phyloP scores from a whole-genome alignment of 2,113 vertebrate species.

The Petroica traversi region DNA sequence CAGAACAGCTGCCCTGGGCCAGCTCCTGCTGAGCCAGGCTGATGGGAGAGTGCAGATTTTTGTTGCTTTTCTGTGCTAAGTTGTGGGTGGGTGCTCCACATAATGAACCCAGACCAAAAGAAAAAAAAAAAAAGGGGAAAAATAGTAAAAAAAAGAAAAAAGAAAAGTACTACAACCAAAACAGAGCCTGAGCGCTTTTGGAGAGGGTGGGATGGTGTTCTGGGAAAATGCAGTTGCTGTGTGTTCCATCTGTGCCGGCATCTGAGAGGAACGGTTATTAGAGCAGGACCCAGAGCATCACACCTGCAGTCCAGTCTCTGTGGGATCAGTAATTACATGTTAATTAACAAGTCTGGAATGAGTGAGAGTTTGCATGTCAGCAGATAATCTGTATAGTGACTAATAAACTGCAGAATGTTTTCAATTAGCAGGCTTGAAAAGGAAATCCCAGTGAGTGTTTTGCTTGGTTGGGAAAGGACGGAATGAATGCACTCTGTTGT shows the following conservation, averaged over 20 bases:
- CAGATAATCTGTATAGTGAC: constrained; percentile 69
- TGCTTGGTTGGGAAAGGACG: constrained; percentile 40
- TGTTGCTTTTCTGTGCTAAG: neutral
- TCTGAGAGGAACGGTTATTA: neutral
- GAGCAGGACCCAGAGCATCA: constrained; percentile 50
- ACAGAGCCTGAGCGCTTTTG: neutral
- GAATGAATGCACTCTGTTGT: constrained; percentile 59
- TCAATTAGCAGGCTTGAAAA: constrained; percentile 72
- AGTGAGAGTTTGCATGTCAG: constrained; percentile 66
- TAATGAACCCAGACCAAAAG: neutral
- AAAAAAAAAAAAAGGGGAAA: neutral
- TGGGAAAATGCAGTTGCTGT: neutral
- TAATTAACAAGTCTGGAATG: constrained; percentile 72
- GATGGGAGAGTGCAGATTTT: neutral
- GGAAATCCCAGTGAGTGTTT: constrained; percentile 65
- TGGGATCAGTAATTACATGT: constrained; percentile 65
- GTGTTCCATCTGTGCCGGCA: neutral
- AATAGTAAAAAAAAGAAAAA: neutral
- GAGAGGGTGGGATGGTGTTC: neutral
- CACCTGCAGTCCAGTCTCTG: constrained; percentile 66
- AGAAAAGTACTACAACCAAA: neutral
- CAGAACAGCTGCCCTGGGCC: neutral
- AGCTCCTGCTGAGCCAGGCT: constrained; percentile 8
- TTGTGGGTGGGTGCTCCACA: neutral
- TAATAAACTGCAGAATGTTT: constrained; percentile 72